These are phyloP conservation scores for Tetramorium bicarinatum DNA, from an alignment of 2,888 invertebrate species.

Conservation along the genomic window DNA sequence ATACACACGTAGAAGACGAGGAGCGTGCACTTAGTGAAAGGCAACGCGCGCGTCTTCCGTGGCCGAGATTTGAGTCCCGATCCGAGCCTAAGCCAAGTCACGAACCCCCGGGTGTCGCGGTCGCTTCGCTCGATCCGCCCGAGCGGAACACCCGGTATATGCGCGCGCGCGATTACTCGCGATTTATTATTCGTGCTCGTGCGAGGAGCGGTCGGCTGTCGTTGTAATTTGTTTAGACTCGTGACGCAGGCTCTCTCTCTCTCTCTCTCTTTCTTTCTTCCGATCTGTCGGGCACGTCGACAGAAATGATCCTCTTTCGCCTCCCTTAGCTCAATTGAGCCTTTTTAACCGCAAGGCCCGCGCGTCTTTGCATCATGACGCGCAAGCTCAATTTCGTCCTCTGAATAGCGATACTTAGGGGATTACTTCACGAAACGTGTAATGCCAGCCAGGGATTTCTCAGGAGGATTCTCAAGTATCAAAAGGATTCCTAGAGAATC, in stretches of 20 bases:
- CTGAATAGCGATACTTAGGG: conserved; percentile 58
- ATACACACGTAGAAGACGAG: conserved; percentile 76
- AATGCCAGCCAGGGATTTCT: conserved; percentile 63
- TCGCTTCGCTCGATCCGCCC: conserved; percentile 50
- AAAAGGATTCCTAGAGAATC: conserved; percentile 69
- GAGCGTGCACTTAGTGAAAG: conserved; percentile 80
- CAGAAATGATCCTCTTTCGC: conserved; percentile 50
- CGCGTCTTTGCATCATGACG: conserved; percentile 16
- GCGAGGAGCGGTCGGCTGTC: conserved; percentile 36
- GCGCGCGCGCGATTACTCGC: conserved; percentile 30
- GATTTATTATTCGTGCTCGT: conserved; percentile 56
- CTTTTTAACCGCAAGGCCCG: conserved; percentile 54
- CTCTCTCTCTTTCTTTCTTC: not conserved
- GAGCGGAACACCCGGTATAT: conserved; percentile 53
- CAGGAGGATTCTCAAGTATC: conserved; percentile 67
- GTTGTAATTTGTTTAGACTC: conserved; percentile 56
- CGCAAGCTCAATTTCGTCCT: conserved; percentile 56
- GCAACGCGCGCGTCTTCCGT: conserved; percentile 74
- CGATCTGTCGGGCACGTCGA: conserved; percentile 22
- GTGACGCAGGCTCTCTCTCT: conserved; percentile 29
- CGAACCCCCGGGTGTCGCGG: conserved; percentile 55
- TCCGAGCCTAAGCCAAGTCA: conserved; percentile 71
- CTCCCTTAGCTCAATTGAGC: conserved; percentile 52
- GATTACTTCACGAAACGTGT: conserved; percentile 65
- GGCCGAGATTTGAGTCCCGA: conserved; percentile 81